Percentiles rank a stretch among this genome's conserved stretches.
phyloP scores from a whole-genome alignment of 2,888 invertebrate species.

The Congeria kusceri region DNA sequence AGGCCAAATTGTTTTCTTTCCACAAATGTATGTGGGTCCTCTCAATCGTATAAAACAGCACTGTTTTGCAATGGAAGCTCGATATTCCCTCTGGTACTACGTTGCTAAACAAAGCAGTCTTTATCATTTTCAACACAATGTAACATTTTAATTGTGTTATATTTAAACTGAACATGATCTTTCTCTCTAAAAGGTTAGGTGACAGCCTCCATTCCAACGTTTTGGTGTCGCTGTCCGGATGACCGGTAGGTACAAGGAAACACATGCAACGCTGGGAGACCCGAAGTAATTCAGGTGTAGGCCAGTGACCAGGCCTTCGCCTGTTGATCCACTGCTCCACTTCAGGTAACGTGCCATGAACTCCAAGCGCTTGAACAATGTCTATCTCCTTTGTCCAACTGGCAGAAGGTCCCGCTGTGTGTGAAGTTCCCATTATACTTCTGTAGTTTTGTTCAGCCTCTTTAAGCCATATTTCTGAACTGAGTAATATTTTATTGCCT shows the following conservation, averaged over 20 bases:
- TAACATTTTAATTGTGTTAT: conserved; percentile 18
- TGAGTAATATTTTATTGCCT: no score
- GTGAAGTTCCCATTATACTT: no score
- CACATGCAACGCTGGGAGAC: no score
- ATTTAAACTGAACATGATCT: conserved; percentile 14
- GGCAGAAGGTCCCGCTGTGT: no score
- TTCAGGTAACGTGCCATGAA: no score
- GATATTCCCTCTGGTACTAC: conserved; percentile 5
- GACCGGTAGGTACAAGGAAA: conserved; percentile 25
- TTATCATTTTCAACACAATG: conserved; percentile 21
- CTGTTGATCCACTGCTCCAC: no score
- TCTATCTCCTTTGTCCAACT: no score
- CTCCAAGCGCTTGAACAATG: no score
- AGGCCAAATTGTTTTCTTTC: conserved; percentile 7
- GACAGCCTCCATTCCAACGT: conserved; percentile 30
- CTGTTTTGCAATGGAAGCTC: conserved; percentile 30
- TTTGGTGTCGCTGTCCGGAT: conserved; percentile 9
- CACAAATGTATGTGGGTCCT: conserved; percentile 10
- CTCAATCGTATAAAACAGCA: conserved; percentile 6
- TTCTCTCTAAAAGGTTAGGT: conserved; percentile 19
- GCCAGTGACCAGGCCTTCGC: no score
- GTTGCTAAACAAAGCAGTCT: conserved; percentile 6
- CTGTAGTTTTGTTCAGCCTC: no score
- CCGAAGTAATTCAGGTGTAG: no score
- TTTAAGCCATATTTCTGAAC: no score